A percentile compares a stretch with the other conserved stretches of the same genome.
phyloP scores from a whole-genome alignment of 2,888 invertebrate genomes.

The Muschampia staudingeri region DNA sequence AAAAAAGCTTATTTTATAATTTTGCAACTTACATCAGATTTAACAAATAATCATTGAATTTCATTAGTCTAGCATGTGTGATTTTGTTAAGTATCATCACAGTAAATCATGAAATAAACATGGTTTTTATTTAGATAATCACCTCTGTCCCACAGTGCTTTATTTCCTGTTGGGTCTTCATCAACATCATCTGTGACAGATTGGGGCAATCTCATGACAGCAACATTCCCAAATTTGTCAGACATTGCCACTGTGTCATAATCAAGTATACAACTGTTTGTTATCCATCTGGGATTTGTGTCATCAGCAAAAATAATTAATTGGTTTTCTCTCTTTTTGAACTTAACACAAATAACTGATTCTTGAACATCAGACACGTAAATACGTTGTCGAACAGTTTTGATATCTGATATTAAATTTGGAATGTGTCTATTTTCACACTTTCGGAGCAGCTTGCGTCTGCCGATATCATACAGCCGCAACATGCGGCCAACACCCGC shows the following conservation, averaged over 20 bases:
- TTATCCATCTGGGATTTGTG: conserved; percentile 98
- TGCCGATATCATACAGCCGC: conserved; percentile 98
- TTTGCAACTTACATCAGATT: conserved; percentile 73
- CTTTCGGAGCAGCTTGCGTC: conserved; percentile 98
- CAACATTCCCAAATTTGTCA: conserved; percentile 99
- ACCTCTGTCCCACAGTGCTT: conserved; percentile 98
- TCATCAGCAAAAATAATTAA: conserved; percentile 99
- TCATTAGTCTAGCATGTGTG: conserved; percentile 92
- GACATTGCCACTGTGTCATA: conserved; percentile 99
- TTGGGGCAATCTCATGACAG: conserved; percentile 97
- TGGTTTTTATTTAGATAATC: conserved; percentile 53
- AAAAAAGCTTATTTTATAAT: not conserved
- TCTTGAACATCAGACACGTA: conserved; percentile 99
- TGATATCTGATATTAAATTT: conserved; percentile 98
- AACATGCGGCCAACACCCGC: conserved; percentile 98
- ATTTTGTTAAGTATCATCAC: conserved; percentile 83
- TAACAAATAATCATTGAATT: conserved; percentile 82
- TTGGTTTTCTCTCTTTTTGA: conserved; percentile 99
- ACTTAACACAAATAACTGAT: conserved; percentile 98
- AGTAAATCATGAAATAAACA: not conserved
- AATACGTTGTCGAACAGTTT: conserved; percentile 98
- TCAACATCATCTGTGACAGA: conserved; percentile 99
- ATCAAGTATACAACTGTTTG: conserved; percentile 97
- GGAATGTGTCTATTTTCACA: conserved; percentile 99
- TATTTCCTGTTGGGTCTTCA: conserved; percentile 99